Conservation (phyloP, 2,797 vertebrate species). For the Catharus ustulatus region DNA sequence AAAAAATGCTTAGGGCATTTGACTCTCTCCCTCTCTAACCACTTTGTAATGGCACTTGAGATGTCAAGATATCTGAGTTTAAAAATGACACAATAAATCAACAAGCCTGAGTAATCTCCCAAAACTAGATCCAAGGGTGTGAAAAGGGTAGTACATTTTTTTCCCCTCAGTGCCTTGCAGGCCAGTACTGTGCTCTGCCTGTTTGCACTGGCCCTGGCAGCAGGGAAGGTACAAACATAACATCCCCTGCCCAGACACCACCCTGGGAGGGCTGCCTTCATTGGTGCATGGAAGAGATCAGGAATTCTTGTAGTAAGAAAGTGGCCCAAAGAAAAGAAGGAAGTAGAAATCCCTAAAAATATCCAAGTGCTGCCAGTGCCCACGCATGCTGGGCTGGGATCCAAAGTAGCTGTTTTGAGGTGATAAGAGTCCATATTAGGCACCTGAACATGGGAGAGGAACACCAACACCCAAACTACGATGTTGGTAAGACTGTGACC, state of each 20-base stretch:
- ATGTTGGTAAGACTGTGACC: not conserved
- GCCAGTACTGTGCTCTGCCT: not conserved
- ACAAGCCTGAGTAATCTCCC: not conserved
- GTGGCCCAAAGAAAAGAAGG: conserved; percentile 45
- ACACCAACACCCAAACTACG: not conserved
- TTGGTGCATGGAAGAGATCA: not conserved
- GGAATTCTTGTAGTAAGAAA: conserved; percentile 31
- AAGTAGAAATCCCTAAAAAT: conserved; percentile 49
- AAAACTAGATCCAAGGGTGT: not conserved
- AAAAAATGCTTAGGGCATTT: not conserved
- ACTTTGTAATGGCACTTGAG: not conserved
- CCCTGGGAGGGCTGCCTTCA: not conserved
- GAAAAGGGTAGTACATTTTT: not conserved
- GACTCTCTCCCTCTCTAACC: not conserved
- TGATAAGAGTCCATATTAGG: not conserved
- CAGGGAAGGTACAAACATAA: not conserved
- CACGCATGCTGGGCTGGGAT: not conserved
- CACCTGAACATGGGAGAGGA: not conserved
- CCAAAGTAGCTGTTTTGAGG: conserved; percentile 22
- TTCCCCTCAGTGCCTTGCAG: not conserved
- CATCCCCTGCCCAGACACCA: not conserved
- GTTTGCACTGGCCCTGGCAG: not conserved
- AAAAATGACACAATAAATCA: not conserved
- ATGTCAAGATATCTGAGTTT: not conserved
- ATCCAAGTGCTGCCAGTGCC: conserved; percentile 37